Evolutionary conservation across 2,888 invertebrate species (phyloP).

Genomic region (Sinopyrophorus schimmeli): DNA sequence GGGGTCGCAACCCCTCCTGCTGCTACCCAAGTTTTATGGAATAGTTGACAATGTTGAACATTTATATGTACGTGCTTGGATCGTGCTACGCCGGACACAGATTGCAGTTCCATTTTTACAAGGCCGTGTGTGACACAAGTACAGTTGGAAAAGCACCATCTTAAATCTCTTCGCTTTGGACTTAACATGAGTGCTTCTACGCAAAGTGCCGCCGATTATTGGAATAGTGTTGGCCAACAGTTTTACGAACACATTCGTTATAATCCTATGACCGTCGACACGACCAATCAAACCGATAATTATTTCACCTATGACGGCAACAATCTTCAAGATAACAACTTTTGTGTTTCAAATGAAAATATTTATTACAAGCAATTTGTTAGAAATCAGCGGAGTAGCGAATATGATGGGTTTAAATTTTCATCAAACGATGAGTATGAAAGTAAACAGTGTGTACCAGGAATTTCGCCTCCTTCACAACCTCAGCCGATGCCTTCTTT

Average conservation of each 20-base stretch:
- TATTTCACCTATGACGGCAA: conserved; percentile 13
- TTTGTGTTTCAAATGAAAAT: conserved; percentile 12
- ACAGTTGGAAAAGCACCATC: no score
- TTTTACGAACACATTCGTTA: conserved; percentile 22
- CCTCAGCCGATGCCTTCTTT: neutral
- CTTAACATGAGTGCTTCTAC: conserved; percentile 50
- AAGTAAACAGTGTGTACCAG: no score
- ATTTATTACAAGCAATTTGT: conserved; percentile 4
- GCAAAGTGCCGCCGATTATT: conserved; percentile 47
- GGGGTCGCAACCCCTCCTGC: conserved; percentile 55
- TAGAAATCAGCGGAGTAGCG: conserved; percentile 11
- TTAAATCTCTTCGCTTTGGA: neutral
- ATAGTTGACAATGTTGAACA: conserved; percentile 56
- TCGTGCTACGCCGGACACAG: conserved; percentile 47
- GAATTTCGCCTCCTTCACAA: neutral
- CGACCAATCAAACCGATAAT: conserved; percentile 7
- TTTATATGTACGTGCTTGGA: conserved; percentile 54
- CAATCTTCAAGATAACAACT: conserved; percentile 2
- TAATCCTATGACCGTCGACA: conserved; percentile 11
- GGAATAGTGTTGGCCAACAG: conserved; percentile 40
- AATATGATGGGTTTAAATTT: conserved; percentile 3
- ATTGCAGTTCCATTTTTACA: conserved; percentile 32
- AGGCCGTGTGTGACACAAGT: no score
- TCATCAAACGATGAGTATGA: neutral
- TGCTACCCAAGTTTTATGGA: conserved; percentile 47